Conservation (phyloP, 2,888 invertebrate species). For the Aricia artaxerxes region DNA sequence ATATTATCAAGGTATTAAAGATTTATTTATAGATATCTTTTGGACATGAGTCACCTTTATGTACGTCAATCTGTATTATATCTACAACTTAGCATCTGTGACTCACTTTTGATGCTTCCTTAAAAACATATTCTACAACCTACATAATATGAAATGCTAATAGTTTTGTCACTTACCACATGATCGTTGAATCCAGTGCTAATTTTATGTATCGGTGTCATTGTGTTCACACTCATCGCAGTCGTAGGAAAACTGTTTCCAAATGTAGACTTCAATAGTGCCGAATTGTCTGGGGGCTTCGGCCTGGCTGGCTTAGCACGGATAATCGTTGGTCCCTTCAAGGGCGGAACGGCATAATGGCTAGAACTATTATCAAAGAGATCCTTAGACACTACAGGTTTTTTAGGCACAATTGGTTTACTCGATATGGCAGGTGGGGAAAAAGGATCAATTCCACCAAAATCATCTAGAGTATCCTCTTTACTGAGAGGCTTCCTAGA, state of each 20-base stretch:
- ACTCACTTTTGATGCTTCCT: neutral
- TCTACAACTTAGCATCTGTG: neutral
- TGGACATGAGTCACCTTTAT: neutral
- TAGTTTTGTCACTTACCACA: constrained; percentile 59
- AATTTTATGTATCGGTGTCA: constrained; percentile 69
- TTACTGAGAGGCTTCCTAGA: constrained; percentile 64
- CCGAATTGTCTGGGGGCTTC: constrained; percentile 76
- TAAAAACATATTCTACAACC: constrained; percentile 6
- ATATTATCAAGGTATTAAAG: too few relatives aligned
- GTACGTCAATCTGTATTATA: neutral
- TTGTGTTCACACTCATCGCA: constrained; percentile 69
- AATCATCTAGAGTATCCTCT: constrained; percentile 76
- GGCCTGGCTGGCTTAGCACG: constrained; percentile 82
- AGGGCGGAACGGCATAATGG: constrained; percentile 60
- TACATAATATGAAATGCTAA: constrained; percentile 21
- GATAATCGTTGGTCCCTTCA: constrained; percentile 88
- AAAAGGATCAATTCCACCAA: constrained; percentile 79
- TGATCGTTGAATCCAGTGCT: constrained; percentile 60
- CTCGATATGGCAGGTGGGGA: constrained; percentile 65
- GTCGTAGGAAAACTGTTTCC: constrained; percentile 56
- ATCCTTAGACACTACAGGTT: constrained; percentile 81
- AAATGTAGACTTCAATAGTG: constrained; percentile 67
- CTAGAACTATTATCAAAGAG: constrained; percentile 81
- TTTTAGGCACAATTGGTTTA: constrained; percentile 68
- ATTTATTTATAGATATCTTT: neutral